Percentiles rank a stretch among this genome's conserved stretches.
phyloP scores from a whole-genome alignment of 2,888 invertebrate species.

The Sarcophaga carnaria region DNA sequence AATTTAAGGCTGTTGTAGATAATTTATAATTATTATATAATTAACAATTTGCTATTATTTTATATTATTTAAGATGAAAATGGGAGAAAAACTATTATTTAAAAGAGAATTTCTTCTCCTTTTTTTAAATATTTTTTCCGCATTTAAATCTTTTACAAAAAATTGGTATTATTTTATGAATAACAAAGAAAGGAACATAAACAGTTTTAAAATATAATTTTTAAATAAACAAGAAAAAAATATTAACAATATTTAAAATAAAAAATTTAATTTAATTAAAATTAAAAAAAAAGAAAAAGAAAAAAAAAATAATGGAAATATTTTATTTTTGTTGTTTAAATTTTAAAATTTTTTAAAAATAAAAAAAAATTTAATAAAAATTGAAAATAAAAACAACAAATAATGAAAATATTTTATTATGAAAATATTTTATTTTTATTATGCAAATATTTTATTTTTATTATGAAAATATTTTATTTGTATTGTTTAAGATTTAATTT shows the following conservation, averaged over 20 bases:
- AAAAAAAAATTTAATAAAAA: not conserved
- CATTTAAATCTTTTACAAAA: not conserved
- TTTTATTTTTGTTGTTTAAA: too few relatives aligned
- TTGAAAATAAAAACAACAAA: not conserved
- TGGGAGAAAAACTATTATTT: too few relatives aligned
- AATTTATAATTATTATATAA: too few relatives aligned
- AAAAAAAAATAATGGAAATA: not conserved
- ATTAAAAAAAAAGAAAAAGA: not conserved
- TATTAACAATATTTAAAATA: not conserved
- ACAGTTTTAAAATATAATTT: too few relatives aligned
- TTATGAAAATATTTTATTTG: not conserved
- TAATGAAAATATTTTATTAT: not conserved
- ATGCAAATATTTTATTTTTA: too few relatives aligned
- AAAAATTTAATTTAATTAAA: not conserved
- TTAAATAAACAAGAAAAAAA: too few relatives aligned
- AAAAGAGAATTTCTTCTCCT: not conserved
- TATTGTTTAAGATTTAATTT: too few relatives aligned
- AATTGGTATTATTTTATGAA: not conserved
- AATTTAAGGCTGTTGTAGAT: too few relatives aligned
- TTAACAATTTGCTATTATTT: too few relatives aligned
- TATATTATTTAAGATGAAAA: too few relatives aligned
- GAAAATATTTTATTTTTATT: not conserved
- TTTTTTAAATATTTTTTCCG: not conserved
- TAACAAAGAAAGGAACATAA: too few relatives aligned
- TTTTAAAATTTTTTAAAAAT: too few relatives aligned